Base-by-base conservation (phyloP, 2,797 vertebrate genomes). In the Lepidocolaptes lacrymiger region DNA sequence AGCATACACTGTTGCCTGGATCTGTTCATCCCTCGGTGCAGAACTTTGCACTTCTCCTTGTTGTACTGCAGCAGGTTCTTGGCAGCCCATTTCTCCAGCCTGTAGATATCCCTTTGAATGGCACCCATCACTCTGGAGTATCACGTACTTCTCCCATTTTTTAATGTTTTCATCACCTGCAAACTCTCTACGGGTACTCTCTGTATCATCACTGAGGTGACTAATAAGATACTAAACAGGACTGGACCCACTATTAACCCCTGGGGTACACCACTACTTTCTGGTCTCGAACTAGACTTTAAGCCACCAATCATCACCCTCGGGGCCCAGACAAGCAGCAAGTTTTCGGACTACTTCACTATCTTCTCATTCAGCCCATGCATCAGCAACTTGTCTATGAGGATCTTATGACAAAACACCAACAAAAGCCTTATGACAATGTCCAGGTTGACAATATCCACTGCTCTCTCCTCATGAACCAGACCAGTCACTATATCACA, bases 71-170 rank as follows among this genome's bases (percentile, higher is more conserved):
- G 2, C 12, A 66, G 13, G 34, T 0, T 62, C 24, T 52, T 30
- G 52, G 32, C n/a, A 55, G 23, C 4, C 7, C 39, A 46, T 14
- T 43, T 56, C 14, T 78, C 56, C 19, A 51, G 24, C 17, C 19
- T 71, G 12, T 7, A 0, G 0, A 77, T 30, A 36, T 43, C 14
- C 9, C 30, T 63, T 44, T 78, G 68, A 41, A 56, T 0, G 1
- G 41, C 0, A 17, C 7, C 6, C 20, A 74, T 12, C 0, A 0
- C n/a, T 32, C 39, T 6, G 2, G 18, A 55, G 17, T 6, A 63
- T 22, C 5, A 2, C 13, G 23, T 8, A 17, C 12, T 15, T 58
- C 27, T 77, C 30, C 18, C 28, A 49, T 9, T 68, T 32, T 56
- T 30, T 6, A 27, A 41, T 7, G 13, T 39, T 62, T 62, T 62